Percentiles rank a stretch among this genome's conserved stretches.
Evolutionary conservation across 1,140 invertebrate genomes (phyloP).

Genomic region (Saccostrea cuccullata): DNA sequence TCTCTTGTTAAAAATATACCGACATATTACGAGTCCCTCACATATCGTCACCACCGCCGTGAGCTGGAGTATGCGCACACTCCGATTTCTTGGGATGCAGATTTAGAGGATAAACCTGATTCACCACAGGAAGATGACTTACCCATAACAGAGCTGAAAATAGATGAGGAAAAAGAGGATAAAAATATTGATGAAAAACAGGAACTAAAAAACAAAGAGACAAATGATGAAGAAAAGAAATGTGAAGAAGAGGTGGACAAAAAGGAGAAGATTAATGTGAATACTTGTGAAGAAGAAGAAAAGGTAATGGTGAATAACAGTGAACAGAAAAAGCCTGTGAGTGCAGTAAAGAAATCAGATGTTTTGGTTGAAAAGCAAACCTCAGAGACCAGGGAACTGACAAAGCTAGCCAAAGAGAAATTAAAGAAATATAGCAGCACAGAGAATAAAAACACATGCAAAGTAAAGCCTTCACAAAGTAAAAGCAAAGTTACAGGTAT

Average conservation of each 20-base stretch:
- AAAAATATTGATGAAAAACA: neutral
- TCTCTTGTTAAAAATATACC: constrained; percentile 45
- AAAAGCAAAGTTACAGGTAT: constrained; percentile 16
- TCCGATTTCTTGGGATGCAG: constrained; percentile 38
- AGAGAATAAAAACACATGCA: constrained; percentile 50
- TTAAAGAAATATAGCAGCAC: constrained; percentile 53
- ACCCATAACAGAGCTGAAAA: constrained; percentile 16
- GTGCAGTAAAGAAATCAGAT: neutral
- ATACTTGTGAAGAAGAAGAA: neutral
- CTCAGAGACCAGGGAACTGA: constrained; percentile 32
- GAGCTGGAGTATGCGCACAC: constrained; percentile 48
- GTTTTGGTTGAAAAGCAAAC: constrained; percentile 34
- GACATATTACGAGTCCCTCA: constrained; percentile 48
- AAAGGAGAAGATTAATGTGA: neutral
- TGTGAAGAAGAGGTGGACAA: neutral
- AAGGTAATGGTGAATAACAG: neutral
- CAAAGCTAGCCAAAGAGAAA: constrained; percentile 50
- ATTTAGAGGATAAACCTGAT: neutral
- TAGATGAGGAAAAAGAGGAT: constrained; percentile 34
- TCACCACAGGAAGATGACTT: constrained; percentile 16
- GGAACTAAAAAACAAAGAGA: neutral
- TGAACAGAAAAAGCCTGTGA: neutral
- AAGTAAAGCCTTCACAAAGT: constrained; percentile 21
- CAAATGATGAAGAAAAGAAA: neutral
- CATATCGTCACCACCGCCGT: constrained; percentile 35